Evolutionary conservation across 64 coral and sea anemone genomes (phyloP).

Genomic region (Montipora capricornis): DNA sequence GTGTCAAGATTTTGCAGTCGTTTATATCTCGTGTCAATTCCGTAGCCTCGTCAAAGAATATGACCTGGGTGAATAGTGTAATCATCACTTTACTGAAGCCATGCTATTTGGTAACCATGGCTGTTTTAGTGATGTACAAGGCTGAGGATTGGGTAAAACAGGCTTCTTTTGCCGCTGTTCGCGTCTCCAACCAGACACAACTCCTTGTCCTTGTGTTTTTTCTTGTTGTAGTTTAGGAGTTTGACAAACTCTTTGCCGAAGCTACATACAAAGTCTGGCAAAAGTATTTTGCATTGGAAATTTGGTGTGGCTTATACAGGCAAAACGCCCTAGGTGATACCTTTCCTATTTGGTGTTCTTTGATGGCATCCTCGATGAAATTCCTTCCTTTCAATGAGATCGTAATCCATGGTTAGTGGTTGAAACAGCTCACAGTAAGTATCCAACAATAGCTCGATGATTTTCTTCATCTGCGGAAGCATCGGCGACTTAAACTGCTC

Average conservation of each 20-base stretch:
- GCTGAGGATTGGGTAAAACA: background rate
- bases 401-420: conserved; percentile 5
- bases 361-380: conserved; percentile 16
- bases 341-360: conserved; percentile 4
- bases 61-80: conserved; percentile 3
- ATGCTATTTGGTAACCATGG: conserved; percentile 12
- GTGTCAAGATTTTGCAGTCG: conserved; percentile 46
- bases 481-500: background rate
- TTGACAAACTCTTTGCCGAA: background rate
- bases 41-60: conserved; percentile 53
- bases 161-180: conserved; percentile 13
- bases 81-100: conserved; percentile 59
- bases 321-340: conserved; percentile 37
- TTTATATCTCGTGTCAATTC: background rate
- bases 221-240: background rate
- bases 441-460: conserved; percentile 19
- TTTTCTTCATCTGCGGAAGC: conserved; percentile 3
- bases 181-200: background rate
- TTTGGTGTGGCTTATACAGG: background rate
- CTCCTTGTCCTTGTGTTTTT: background rate
- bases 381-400: conserved; percentile 32
- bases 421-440: conserved; percentile 39
- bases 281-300: background rate
- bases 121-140: background rate
- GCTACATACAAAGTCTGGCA: background rate